Evolutionary conservation across 1,140 invertebrate species (phyloP).

Genomic region (Drosophila orosa): DNA sequence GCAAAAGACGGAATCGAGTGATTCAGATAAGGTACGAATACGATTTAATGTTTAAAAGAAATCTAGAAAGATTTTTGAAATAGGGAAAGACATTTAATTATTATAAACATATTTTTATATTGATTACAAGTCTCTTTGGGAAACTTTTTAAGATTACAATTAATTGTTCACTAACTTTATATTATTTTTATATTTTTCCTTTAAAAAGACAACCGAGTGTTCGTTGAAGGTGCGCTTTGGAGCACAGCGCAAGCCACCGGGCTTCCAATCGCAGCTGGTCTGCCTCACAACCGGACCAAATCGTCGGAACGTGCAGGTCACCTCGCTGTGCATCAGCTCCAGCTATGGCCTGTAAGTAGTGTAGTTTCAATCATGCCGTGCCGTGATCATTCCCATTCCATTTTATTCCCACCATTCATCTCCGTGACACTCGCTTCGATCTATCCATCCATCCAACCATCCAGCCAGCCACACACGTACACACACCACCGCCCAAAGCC

Average conservation of each 20-base stretch:
- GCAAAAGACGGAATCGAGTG: constrained; percentile 86
- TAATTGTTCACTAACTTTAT: background rate
- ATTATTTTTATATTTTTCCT: constrained; percentile 57
- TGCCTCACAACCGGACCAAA: constrained; percentile 94
- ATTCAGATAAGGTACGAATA: constrained; percentile 85
- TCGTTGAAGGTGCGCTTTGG: constrained; percentile 90
- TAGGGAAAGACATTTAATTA: too few species aligned
- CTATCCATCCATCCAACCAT: constrained; percentile 15
- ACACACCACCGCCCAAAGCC: constrained; percentile 48
- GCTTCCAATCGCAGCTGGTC: constrained; percentile 97
- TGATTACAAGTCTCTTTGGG: background rate
- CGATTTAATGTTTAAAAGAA: background rate
- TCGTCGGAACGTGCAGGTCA: constrained; percentile 92
- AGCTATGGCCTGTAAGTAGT: constrained; percentile 97
- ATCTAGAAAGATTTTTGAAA: too few species aligned
- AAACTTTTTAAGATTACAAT: background rate
- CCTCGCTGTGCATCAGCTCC: constrained; percentile 96
- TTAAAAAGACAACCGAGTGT: constrained; percentile 79
- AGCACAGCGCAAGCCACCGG: constrained; percentile 91
- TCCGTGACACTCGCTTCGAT: constrained; percentile 29
- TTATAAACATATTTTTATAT: background rate
- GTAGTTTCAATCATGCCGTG: constrained; percentile 15
- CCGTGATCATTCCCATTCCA: constrained; percentile 11
- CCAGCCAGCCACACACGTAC: constrained; percentile 54
- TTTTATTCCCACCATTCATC: constrained; percentile 14